Evolutionary conservation across 1,140 invertebrate species (phyloP).

Genomic region (Nasonia longicornis): DNA sequence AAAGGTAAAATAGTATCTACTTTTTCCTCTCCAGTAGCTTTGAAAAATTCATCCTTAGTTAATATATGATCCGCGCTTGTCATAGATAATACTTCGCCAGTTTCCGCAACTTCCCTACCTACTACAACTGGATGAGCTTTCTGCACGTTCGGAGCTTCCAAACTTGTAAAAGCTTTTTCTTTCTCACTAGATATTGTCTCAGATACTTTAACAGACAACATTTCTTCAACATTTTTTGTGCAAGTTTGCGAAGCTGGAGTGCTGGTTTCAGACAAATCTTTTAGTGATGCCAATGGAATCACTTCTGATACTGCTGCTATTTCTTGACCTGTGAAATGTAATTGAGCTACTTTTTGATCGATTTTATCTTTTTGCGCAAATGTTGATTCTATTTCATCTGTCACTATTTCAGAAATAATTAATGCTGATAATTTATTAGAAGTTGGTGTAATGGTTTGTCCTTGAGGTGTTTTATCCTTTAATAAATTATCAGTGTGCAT

Average conservation of each 20-base stretch:
- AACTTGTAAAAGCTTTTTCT: constrained; percentile 48
- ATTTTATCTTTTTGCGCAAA: constrained; percentile 47
- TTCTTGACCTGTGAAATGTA: constrained; percentile 54
- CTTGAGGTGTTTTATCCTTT: constrained; percentile 43
- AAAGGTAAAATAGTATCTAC: constrained; percentile 50
- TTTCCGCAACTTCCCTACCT: constrained; percentile 61
- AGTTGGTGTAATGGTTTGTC: constrained; percentile 43
- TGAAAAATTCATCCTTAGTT: constrained; percentile 47
- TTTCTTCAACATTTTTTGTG: constrained; percentile 51
- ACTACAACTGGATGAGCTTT: constrained; percentile 48
- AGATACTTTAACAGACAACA: constrained; percentile 52
- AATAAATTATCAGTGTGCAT: constrained; percentile 37
- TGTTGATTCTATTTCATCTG: constrained; percentile 51
- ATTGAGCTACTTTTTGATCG: constrained; percentile 50
- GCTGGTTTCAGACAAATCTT: constrained; percentile 41
- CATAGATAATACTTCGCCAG: constrained; percentile 54
- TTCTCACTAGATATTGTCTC: constrained; percentile 54
- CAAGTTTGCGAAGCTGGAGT: constrained; percentile 45
- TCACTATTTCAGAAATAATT: constrained; percentile 50
- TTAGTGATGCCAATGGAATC: constrained; percentile 48
- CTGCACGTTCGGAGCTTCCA: constrained; percentile 47
- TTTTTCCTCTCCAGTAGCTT: constrained; percentile 51
- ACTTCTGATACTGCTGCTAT: constrained; percentile 56
- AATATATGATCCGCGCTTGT: constrained; percentile 50
- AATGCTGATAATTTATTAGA: constrained; percentile 51